These are phyloP conservation scores for Darevskia nairensis DNA, from an alignment of 2,797 vertebrate genomes.

Conservation along the genomic window DNA sequence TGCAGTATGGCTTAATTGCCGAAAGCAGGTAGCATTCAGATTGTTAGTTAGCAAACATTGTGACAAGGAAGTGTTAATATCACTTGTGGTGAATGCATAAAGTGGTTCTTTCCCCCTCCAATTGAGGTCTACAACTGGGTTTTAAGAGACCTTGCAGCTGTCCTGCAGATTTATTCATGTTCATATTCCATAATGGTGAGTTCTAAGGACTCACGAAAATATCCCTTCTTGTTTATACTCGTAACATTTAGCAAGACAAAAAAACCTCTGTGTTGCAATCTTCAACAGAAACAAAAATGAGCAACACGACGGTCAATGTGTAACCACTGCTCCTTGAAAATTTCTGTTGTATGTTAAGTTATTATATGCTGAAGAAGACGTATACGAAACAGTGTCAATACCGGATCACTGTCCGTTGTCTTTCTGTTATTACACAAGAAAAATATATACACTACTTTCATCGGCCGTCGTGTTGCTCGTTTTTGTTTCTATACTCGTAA, in stretches of 20 bases:
- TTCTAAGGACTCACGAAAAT: neutral
- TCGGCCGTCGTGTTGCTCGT: no score
- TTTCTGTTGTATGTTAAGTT: no score
- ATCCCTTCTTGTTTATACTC: rapidly evolving
- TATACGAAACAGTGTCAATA: no score
- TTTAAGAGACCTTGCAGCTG: neutral
- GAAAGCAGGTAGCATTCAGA: neutral
- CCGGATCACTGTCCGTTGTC: no score
- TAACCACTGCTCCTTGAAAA: no score
- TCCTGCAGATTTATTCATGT: neutral
- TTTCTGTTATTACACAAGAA: no score
- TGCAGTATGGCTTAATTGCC: neutral
- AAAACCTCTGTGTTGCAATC: no score
- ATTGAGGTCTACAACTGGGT: slow-evolving; percentile 18
- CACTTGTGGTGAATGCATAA: neutral
- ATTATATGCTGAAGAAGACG: no score
- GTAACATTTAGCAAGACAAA: no score
- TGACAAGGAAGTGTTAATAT: neutral
- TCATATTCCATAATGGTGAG: neutral
- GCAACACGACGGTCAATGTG: no score
- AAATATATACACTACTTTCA: no score
- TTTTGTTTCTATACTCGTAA: neutral
- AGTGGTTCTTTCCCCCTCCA: neutral
- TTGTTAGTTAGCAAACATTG: neutral
- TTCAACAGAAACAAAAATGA: no score